Evolutionary conservation across 2,113 vertebrate genomes (phyloP).

Genomic region (Seriola rivoliana): DNA sequence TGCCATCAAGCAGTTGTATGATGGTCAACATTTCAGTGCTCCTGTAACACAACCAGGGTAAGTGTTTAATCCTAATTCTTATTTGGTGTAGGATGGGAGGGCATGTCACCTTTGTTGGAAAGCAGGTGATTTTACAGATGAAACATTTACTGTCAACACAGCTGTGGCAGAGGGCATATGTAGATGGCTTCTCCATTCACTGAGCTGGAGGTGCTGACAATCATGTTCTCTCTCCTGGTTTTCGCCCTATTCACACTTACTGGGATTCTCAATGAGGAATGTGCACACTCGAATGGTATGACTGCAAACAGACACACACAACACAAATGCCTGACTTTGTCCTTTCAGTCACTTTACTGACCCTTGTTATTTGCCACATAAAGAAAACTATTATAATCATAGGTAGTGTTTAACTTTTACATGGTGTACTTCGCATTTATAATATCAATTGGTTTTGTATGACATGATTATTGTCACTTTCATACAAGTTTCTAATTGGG

Average conservation of each 20-base stretch:
- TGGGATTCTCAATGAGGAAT: constrained; percentile 75
- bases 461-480: too few species aligned
- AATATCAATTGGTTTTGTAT: too few species aligned
- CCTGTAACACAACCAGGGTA: constrained; percentile 20
- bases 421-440: not conserved
- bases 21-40: constrained; percentile 1
- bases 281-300: constrained; percentile 52
- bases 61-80: constrained; percentile 13
- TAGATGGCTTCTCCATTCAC: constrained; percentile 71
- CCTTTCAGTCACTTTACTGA: not conserved
- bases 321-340: not conserved
- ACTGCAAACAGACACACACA: constrained; percentile 27
- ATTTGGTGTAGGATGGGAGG: not conserved
- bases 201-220: constrained; percentile 75
- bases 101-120: not conserved
- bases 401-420: not conserved
- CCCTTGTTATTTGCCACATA: too few species aligned
- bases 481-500: too few species aligned
- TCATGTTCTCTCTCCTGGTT: constrained; percentile 78
- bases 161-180: constrained; percentile 14
- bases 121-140: not conserved
- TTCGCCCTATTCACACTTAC: constrained; percentile 78
- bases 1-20: constrained; percentile 12
- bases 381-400: not conserved
- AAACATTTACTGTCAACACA: not conserved